These are phyloP conservation scores for Anastatus disparis DNA, from an alignment of 1,140 invertebrate genomes.

Conservation along the genomic window DNA sequence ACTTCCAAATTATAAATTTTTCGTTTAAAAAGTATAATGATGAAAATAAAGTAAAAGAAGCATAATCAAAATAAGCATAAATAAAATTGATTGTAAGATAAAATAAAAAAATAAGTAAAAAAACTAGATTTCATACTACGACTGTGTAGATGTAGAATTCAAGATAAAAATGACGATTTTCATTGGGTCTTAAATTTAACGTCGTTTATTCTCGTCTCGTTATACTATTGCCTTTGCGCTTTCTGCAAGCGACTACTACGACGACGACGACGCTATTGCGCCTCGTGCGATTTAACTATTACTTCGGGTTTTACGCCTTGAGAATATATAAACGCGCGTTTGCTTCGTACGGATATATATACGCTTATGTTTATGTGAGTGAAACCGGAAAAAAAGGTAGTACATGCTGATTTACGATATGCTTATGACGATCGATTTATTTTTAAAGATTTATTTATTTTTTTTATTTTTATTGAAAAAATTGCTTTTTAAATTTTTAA, in stretches of 20 bases:
- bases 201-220: slow-evolving; percentile 22
- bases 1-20: no score
- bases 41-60: no score
- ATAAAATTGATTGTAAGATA: neutral
- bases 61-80: no score
- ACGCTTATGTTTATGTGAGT: neutral
- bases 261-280: no score
- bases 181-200: slow-evolving; percentile 20
- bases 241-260: neutral
- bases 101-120: neutral
- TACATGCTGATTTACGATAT: neutral
- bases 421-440: neutral
- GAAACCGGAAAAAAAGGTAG: neutral
- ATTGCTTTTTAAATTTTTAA: no score
- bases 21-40: no score
- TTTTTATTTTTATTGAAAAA: no score
- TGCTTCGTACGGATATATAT: neutral
- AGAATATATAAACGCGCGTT: neutral
- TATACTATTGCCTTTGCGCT: neutral
- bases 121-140: neutral
- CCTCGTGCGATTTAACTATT: slow-evolving; percentile 38
- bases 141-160: neutral
- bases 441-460: no score
- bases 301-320: slow-evolving; percentile 1
- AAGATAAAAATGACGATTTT: slow-evolving; percentile 19